Evolutionary conservation across 1,140 invertebrate genomes (phyloP).

Genomic region (Anastatus disparis): DNA sequence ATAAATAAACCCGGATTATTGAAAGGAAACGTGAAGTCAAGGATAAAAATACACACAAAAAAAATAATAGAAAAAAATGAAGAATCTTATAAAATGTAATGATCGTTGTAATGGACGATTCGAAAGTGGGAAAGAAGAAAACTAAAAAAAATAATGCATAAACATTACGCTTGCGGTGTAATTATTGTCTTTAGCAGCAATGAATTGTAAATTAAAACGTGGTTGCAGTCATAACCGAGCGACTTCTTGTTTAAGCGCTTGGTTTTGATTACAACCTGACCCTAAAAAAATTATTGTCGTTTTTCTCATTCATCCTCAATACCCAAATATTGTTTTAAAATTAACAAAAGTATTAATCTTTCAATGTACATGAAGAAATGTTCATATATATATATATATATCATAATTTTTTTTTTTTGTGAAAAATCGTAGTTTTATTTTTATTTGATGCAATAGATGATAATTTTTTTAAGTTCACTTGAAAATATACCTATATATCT

Average conservation of each 20-base stretch:
- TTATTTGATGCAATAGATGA: too few species aligned
- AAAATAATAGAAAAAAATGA: slow-evolving; percentile 14
- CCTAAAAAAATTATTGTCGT: slow-evolving; percentile 32
- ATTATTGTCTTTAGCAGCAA: slow-evolving; percentile 49
- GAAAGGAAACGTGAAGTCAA: slow-evolving; percentile 14
- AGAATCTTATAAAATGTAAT: slow-evolving; percentile 28
- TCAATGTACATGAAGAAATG: too few species aligned
- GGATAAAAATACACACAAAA: slow-evolving; percentile 20
- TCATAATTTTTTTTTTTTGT: too few species aligned
- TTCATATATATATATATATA: too few species aligned
- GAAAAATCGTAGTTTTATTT: too few species aligned
- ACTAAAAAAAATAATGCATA: slow-evolving; percentile 40
- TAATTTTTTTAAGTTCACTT: too few species aligned
- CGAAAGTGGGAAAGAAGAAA: slow-evolving; percentile 34
- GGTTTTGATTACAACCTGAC: slow-evolving; percentile 43
- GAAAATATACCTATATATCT: too few species aligned
- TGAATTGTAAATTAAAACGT: slow-evolving; percentile 46
- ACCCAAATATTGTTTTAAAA: background rate
- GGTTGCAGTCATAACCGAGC: slow-evolving; percentile 42
- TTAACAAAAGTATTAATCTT: background rate
- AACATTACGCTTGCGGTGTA: slow-evolving; percentile 43
- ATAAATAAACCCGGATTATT: too few species aligned
- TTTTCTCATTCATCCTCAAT: slow-evolving; percentile 11
- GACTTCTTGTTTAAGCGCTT: slow-evolving; percentile 18
- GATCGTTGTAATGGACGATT: slow-evolving; percentile 34